Evolutionary conservation across 2,113 vertebrate genomes (phyloP), one percentile per base, ranked within the genome.

Genomic region (Micromys minutus): DNA sequence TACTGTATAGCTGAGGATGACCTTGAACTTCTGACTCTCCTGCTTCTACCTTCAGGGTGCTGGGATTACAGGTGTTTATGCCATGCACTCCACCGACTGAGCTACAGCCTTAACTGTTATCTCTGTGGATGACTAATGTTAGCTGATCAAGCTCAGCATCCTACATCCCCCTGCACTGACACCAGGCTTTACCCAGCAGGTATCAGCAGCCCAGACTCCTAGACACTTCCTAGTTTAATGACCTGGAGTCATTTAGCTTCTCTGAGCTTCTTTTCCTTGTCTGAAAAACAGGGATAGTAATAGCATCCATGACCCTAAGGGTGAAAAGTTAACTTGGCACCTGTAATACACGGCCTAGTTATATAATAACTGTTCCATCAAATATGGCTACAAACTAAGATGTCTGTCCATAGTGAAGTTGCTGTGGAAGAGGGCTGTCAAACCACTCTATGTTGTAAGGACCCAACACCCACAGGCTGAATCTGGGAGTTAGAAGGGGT

Each of bases 251-350:
- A 39, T 26, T 57, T 63, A n/a, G 61, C 79, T 39, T 87, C n/a
- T 75, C 61, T 52, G 79, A 74, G 57, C 71, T 86, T 85, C 75
- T 57, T 47, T 87, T 94, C 47, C 47, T 63, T 11, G 79, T 65
- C 69, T 85, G 42, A 24, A 84, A 75, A 89, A 80, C 42, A 19
- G n/a, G 3, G 3, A 17, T 71, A 57, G 7, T 26, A 74, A 89
- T 50, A 55, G 26, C 52, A 31, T 11, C 67, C 16, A 1, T 11
- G 36, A n/a, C 47, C 45, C 29, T 47, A 77, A 22, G 4, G 1
- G 59, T 42, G 65, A n/a, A 81, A 84, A 71, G 11, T 65, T 21
- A 10, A 21, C 59, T 86, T 45, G 26, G 34, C 0, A 0, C 5
- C n/a, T 88, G 52, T 75, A 67, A 29, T 22, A 34, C 39, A 0